Percentiles rank a stretch among this genome's conserved stretches.
phyloP scores from a whole-genome alignment of 2,797 vertebrate species.

The Babyrousa celebensis region DNA sequence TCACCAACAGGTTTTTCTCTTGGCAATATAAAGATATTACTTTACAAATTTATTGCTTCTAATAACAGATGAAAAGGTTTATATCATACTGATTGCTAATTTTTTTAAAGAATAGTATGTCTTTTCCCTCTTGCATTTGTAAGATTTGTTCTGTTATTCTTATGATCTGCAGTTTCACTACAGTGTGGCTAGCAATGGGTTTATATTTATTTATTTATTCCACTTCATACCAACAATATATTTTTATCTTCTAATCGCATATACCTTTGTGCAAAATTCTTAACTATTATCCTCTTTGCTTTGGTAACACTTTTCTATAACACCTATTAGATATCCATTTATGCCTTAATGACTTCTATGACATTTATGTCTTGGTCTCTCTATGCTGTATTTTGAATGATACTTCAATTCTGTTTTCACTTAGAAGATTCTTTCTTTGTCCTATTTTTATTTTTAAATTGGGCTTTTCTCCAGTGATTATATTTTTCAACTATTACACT shows the following conservation, averaged over 20 bases:
- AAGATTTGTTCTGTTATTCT: neutral
- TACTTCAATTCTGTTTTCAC: neutral
- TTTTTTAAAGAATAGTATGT: neutral
- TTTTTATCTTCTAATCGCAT: neutral
- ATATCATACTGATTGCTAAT: neutral
- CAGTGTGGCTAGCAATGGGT: neutral
- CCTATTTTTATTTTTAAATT: conserved; percentile 3
- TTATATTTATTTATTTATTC: conserved; percentile 27
- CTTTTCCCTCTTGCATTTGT: neutral
- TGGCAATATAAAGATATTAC: neutral
- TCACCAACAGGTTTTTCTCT: neutral
- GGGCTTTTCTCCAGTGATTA: neutral
- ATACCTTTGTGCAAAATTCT: neutral
- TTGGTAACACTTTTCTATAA: neutral
- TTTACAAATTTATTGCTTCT: conserved; percentile 8
- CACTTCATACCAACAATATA: neutral
- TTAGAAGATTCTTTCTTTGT: neutral
- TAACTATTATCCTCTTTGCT: neutral
- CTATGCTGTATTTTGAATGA: neutral
- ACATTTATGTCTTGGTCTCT: neutral
- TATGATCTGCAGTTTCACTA: neutral
- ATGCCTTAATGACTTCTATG: neutral
- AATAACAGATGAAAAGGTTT: neutral
- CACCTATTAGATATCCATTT: neutral
- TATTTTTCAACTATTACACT: neutral